Base-by-base conservation (phyloP, 2,888 invertebrate species). In the Anticlea derivata region DNA sequence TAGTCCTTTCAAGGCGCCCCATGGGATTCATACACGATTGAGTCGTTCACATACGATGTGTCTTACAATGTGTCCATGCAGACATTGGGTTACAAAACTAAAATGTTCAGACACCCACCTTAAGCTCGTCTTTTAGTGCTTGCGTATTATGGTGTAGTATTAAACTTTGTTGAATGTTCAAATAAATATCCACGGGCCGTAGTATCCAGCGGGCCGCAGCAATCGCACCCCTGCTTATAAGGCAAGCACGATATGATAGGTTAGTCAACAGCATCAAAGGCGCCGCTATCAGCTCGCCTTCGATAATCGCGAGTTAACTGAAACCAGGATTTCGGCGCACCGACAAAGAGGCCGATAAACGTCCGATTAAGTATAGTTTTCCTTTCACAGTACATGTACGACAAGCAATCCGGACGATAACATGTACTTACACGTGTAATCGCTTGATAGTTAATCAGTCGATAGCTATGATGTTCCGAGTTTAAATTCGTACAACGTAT, bases 291-390 rank as follows among this genome's bases (percentile, higher is more conserved):
- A 57, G 59, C 12, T 55, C 65, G 68, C 71, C 69, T 68, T 73
- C 78, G 79, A 80, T 84, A 71, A 87, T 83, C 79, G 74, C 67
- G 73, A 72, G 80, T 80, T 75, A 83, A 84, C 81, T 80, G 72
- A 78, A 80, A 80, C 79, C 78, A 71, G 84, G 86, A 88, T 88
- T 89, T 88, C 81, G 85, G 86, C 82, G 75, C 76, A 70, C 86
- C 87, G 87, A 86, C 88, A 90, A 89, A 89, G 86, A 74, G 58
- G 58, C 65, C 74, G 86, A 86, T 88, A 88, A 80, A 76, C 55
- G 29, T 51, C 54, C 82, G 83, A 87, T 86, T 85, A n/a, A n/a
- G n/a, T n/a, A 88, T 89, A 83, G 86, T 85, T 86, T 86, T 77
- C 78, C 72, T 78, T 79, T 78, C 71, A 77, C 66, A 76, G 68